Base-by-base conservation (phyloP, 2,113 vertebrate genomes). In the Ranitomeya imitator region DNA sequence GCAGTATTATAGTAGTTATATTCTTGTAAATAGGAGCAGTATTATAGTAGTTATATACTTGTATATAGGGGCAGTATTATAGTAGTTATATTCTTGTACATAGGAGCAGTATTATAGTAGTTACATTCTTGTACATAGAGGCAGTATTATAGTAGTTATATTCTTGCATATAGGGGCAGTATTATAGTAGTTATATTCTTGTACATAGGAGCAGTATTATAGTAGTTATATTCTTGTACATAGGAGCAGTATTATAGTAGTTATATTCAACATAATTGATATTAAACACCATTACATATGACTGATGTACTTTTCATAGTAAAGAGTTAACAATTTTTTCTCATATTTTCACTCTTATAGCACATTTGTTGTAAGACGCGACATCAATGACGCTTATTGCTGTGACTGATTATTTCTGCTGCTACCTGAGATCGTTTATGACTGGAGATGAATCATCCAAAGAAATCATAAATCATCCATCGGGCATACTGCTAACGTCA, bases 131-230 rank as follows among this genome's bases (percentile, higher is more conserved):
- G 67, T 69, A 69, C 12, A 69, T 26, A 69, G 67, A n/a, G 6
- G 67, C 67, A 69, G n/a, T 26, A 69, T 26, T 26, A 69, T 69
- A 69, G 65, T 69, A 73, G 69, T 31, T 73, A 73, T 73, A 73
- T 73, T 73, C 69, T 73, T 73, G 69, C 31, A 73, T 5, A 73
- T 73, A 73, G 69, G 69, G 5, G n/a, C n/a, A 8, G 2, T 31
- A 31, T 31, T 31, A 16, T 73, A 73, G 23, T 73, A 73, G 69
- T 37, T 73, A 73, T 73, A 31, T 73, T 73, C 69, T 69, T 69
- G 67, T 13, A 69, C 3, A 69, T 69, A 69, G 67, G n/a, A 4
- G 26, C 23, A 73, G 23, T 73, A 73, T 73, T 73, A 31, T 73
- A 73, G 26, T 73, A 73, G 23, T 16, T 73, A 69, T 23, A 69